A percentile compares a stretch with the other conserved stretches of the same genome.
phyloP scores from a whole-genome alignment of 2,888 invertebrate species.

The Epicampocera succincta region DNA sequence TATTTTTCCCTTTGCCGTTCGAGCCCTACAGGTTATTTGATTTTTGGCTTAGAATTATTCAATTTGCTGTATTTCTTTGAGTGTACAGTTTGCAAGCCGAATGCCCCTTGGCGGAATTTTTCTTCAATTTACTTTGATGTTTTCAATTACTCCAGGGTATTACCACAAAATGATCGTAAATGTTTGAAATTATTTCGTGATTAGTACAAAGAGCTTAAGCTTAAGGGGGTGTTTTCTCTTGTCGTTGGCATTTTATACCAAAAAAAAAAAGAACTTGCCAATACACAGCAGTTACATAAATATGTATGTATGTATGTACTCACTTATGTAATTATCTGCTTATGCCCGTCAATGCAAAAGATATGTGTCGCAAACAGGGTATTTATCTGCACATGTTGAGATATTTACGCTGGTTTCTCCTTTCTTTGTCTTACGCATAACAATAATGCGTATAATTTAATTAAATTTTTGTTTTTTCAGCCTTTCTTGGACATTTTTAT shows the following conservation, averaged over 20 bases:
- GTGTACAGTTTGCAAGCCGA: constrained; percentile 34
- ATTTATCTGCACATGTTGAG: constrained; percentile 65
- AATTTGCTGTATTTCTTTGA: constrained; percentile 35
- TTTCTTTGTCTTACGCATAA: constrained; percentile 33
- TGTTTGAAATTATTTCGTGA: constrained; percentile 73
- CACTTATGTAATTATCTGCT: too few relatives aligned
- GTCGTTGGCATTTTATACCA: constrained; percentile 4
- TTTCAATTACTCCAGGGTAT: constrained; percentile 69
- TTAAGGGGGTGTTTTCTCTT: constrained; percentile 62
- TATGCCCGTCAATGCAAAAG: constrained; percentile 29
- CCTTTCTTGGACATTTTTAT: constrained; percentile 29
- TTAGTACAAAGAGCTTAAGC: constrained; percentile 70
- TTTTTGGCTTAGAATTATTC: constrained; percentile 63
- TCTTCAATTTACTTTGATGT: constrained; percentile 69
- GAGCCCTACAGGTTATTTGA: constrained; percentile 68
- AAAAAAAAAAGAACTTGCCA: neutral
- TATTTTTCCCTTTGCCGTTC: constrained; percentile 36
- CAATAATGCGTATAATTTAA: constrained; percentile 51
- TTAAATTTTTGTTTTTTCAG: constrained; percentile 41
- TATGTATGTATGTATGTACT: too few relatives aligned
- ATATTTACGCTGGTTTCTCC: constrained; percentile 28
- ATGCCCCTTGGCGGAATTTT: constrained; percentile 64
- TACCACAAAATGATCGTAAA: constrained; percentile 71
- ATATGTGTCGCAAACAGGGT: constrained; percentile 52
- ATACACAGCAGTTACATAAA: too few relatives aligned